Base-by-base conservation (phyloP, 1,140 invertebrate species). In the Nasonia giraulti region DNA sequence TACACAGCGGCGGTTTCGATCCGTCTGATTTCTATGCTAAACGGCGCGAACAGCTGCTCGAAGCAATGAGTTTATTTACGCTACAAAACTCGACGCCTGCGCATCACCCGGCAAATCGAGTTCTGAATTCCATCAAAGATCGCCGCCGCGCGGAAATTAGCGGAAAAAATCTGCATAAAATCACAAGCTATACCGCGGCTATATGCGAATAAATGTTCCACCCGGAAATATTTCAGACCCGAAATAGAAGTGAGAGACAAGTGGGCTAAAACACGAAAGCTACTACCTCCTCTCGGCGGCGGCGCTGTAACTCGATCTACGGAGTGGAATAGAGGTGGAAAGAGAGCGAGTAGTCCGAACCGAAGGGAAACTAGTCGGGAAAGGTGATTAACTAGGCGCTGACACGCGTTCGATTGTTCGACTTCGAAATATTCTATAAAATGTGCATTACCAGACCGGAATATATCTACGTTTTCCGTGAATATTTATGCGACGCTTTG, bases 351-450 rank as follows among this genome's bases (percentile, higher is more conserved):
- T 3, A 40, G 33, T 33, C 40, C 33, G n/a, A 62, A 17, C 44
- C 44, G 20, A 55, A 77, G 27, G 33, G 62, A 84, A 90, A 91
- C 87, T 88, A 90, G 86, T 88, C 86, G 69, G 86, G 83, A 90
- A 89, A 89, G 89, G 88, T 91, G 90, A 91, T 88, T 91, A 91
- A 91, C 90, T 91, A 89, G 88, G 87, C 82, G 84, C 87, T 90
- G 89, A 88, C 90, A 91, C 90, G 90, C 90, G 88, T 88, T 87
- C 55, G 87, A 84, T 87, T 86, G 55, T 83, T 86, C 85, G 74
- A 10, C 68, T 71, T 17, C 8, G 31, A 71, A 71, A 71, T 71
- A 83, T 79, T 74, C 55, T 75, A 50, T 81, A 66, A 62, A 73
- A 55, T 33, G 55, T 71, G 68, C 10, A 27, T 71, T 71, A 62